Base-by-base conservation (phyloP, 2,888 invertebrate genomes). In the Dryobota labecula region DNA sequence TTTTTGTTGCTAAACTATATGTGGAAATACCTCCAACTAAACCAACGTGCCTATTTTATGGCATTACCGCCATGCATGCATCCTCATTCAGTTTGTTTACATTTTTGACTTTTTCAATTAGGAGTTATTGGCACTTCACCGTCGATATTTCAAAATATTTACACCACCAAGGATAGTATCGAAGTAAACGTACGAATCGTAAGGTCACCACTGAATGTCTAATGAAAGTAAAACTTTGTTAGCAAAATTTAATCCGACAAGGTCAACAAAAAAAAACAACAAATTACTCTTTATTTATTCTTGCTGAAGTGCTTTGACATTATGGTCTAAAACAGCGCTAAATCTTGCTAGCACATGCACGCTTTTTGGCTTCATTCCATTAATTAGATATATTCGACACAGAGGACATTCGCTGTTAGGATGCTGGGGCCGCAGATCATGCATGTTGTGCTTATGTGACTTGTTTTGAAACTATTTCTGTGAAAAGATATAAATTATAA, bases 291-390 rank as follows among this genome's bases (percentile, higher is more conserved):
- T 11, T 53, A 33, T 70, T 53, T 63, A 56, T 67, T 49, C 4
- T 61, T 70, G 15, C 30, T 57, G 33, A 54, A 71, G 38, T 38
- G 53, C 47, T 76, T 47, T 36, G 38, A 54, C 57, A 64, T 69
- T 49, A 60, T 66, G 60, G 51, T 65, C 57, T 15, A 67, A 66
- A 72, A 64, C 41, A 60, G 45, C 30, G 47, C 9, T 74, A 69
- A 63, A 54, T 78, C 58, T 57, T 61, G 53, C 58, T 76, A 72
- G 41, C 60, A 69, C 66, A 74, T 68, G 69, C 64, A 76, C 63
- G 69, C 49, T 27, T 72, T 78, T 87, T 87, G 87, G 87, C 88
- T 79, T 69, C 73, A 73, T 81, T 87, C 87, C 87, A 87, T 84
- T 78, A 58, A 77, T 78, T 67, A 73, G 45, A 76, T 74, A 78